Percentiles rank a stretch among this genome's conserved stretches.
Conservation (phyloP, 2,113 vertebrate genomes). For the Anarrhichthys ocellatus region DNA sequence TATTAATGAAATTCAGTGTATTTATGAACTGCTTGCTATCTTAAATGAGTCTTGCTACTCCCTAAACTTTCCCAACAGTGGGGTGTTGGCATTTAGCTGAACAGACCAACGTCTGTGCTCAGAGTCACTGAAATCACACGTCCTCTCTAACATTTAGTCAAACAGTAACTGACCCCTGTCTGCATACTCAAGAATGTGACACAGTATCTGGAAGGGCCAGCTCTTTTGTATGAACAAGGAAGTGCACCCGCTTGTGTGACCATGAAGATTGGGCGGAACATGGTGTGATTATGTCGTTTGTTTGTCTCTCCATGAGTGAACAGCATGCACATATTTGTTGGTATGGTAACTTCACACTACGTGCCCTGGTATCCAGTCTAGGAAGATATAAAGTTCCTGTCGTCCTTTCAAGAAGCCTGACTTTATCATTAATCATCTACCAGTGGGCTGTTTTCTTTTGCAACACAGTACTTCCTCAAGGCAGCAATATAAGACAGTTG, state of each 20-base stretch:
- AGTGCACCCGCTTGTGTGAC: not conserved
- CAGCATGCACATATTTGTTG: not conserved
- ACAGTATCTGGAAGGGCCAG: not conserved
- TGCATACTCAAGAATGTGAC: constrained; percentile 12
- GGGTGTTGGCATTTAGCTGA: not conserved
- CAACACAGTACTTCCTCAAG: not conserved
- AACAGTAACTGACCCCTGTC: constrained; percentile 36
- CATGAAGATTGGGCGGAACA: not conserved
- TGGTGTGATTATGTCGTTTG: not conserved
- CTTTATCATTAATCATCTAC: constrained; percentile 20
- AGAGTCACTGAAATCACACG: constrained; percentile 4
- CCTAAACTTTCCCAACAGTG: not conserved
- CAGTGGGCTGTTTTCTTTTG: not conserved
- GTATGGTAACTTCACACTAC: not conserved
- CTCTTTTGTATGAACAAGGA: constrained; percentile 20
- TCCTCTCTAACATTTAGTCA: constrained; percentile 25
- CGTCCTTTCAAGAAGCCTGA: not conserved
- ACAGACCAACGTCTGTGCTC: not conserved
- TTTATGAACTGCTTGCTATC: not conserved
- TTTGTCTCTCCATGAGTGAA: not conserved
- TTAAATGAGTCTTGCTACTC: not conserved
- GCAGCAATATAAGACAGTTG: not conserved
- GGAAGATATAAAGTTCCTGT: not conserved
- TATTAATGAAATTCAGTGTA: not conserved
- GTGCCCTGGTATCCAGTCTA: not conserved